Percentiles rank a stretch among this genome's conserved stretches.
These are phyloP conservation scores for Columbina picui DNA, from an alignment of 2,113 vertebrate genomes.

Conservation along the genomic window DNA sequence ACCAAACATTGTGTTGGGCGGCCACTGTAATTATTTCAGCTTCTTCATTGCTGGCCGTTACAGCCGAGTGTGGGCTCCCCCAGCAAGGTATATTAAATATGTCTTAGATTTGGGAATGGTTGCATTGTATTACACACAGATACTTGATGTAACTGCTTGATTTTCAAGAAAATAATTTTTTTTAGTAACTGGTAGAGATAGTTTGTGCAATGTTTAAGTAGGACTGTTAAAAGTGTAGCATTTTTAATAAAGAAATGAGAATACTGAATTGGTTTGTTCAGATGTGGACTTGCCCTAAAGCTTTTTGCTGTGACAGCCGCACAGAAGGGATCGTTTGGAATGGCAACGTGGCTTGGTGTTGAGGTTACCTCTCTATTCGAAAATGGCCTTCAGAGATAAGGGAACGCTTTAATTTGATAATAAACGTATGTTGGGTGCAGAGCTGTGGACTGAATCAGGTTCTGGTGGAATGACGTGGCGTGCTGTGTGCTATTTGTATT, in stretches of 20 bases:
- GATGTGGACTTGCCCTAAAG: neutral
- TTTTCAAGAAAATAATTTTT: neutral
- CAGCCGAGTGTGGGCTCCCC: neutral
- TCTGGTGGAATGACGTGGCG: neutral
- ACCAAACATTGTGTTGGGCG: constrained; percentile 40
- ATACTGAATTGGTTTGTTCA: neutral
- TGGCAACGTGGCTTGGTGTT: neutral
- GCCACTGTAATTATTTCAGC: neutral
- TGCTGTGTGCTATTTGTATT: neutral
- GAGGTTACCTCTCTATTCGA: neutral
- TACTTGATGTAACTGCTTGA: rapidly evolving
- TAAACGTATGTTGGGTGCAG: neutral
- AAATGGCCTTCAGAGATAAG: neutral
- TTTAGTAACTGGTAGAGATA: neutral
- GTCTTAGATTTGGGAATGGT: neutral
- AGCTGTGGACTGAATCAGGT: neutral
- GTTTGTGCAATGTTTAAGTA: rapidly evolving
- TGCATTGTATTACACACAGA: neutral
- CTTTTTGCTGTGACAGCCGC: neutral
- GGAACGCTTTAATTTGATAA: neutral
- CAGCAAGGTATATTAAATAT: neutral
- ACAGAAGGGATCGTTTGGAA: neutral
- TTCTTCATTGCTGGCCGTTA: constrained; percentile 8
- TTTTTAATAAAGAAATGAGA: neutral
- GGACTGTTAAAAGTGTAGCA: neutral